Evolutionary conservation across 2,888 invertebrate species (phyloP).

Genomic region (Schizotus pectinicornis): DNA sequence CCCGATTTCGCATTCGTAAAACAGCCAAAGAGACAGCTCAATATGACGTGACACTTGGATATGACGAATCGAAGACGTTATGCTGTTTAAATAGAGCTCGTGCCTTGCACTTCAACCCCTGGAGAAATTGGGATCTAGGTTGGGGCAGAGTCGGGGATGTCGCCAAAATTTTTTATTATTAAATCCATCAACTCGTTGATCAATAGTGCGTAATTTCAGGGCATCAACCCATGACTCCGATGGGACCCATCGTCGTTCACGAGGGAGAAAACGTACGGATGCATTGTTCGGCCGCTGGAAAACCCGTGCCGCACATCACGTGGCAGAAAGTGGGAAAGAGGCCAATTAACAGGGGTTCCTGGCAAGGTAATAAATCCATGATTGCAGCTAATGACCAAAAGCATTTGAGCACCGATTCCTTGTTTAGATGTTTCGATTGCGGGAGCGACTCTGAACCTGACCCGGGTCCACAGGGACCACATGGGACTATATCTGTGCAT

Average conservation of each 20-base stretch:
- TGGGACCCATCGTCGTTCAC: constrained; percentile 70
- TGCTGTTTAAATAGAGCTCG: no score
- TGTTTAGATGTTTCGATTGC: constrained; percentile 72
- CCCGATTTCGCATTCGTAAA: no score
- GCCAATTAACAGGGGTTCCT: constrained; percentile 68
- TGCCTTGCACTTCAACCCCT: no score
- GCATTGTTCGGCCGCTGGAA: constrained; percentile 80
- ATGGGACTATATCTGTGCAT: constrained; percentile 79
- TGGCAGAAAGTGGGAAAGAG: constrained; percentile 75
- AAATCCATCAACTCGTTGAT: constrained; percentile 5
- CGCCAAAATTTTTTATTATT: constrained; percentile 11
- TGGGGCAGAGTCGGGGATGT: constrained; percentile 15
- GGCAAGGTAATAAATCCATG: constrained; percentile 72
- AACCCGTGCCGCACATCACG: constrained; percentile 77
- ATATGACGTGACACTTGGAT: no score
- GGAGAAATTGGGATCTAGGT: constrained; percentile 5
- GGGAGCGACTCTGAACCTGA: constrained; percentile 80
- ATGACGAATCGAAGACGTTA: no score
- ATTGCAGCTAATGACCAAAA: not conserved
- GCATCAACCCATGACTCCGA: constrained; percentile 43
- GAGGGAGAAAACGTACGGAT: constrained; percentile 85
- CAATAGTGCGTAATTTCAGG: constrained; percentile 33
- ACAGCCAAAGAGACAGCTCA: no score
- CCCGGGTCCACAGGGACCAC: constrained; percentile 73
- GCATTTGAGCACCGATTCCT: no score